A percentile compares a stretch with the other conserved stretches of the same genome.
Evolutionary conservation across 2,888 invertebrate genomes (phyloP).

Genomic region (Kuschelorhynchus macadamiae): DNA sequence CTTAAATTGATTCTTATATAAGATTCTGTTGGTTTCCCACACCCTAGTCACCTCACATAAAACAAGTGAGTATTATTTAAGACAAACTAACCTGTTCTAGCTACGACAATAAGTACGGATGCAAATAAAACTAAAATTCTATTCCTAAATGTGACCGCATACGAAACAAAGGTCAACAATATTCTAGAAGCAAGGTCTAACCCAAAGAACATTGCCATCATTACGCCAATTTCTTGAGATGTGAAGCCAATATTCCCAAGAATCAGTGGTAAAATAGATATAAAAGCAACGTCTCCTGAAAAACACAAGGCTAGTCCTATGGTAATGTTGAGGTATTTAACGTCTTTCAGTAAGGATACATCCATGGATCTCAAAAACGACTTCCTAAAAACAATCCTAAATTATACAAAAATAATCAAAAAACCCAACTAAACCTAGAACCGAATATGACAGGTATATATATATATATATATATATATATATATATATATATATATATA

Average conservation of each 20-base stretch:
- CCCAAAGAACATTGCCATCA: constrained; percentile 79
- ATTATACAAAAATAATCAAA: too few species aligned
- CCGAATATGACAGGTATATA: too few species aligned
- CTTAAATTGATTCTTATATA: too few species aligned
- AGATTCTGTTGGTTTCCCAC: too few species aligned
- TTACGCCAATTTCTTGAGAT: constrained; percentile 75
- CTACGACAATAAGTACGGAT: constrained; percentile 76
- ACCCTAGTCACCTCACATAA: too few species aligned
- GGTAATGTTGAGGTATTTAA: constrained; percentile 78
- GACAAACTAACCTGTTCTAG: constrained; percentile 79
- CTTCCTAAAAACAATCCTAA: constrained; percentile 69
- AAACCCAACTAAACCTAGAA: too few species aligned
- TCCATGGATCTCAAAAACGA: constrained; percentile 75
- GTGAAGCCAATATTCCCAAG: constrained; percentile 73
- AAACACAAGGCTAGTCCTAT: constrained; percentile 79
- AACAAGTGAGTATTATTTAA: too few species aligned
- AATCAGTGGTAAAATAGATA: constrained; percentile 78
- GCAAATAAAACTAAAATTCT: constrained; percentile 77
- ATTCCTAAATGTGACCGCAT: constrained; percentile 75
- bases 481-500: too few species aligned
- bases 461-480: too few species aligned
- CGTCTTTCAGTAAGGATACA: constrained; percentile 75
- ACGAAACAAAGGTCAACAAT: constrained; percentile 74
- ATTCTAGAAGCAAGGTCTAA: constrained; percentile 79
- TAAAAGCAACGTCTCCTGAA: constrained; percentile 80